phyloP scores from a whole-genome alignment of 2,113 vertebrate genomes.

The Ornithorhynchus anatinus region DNA sequence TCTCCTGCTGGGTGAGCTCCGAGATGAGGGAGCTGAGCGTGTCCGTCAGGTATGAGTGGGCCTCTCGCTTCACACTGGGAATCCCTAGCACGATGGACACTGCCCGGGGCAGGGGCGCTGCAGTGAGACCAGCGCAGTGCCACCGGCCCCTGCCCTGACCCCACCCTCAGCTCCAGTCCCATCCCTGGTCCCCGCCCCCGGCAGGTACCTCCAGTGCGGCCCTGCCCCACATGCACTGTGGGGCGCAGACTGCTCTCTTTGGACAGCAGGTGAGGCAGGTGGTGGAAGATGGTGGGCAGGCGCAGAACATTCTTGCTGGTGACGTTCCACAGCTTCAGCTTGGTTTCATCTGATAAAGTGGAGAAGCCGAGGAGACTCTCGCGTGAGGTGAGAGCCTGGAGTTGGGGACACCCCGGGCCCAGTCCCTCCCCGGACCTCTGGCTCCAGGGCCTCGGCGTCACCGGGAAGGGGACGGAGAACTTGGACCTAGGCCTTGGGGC shows the following conservation, averaged over 20 bases:
- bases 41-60: constrained; percentile 95
- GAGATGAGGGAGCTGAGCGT: constrained; percentile 96
- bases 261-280: constrained; percentile 96
- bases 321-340: constrained; percentile 93
- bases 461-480: too few relatives aligned
- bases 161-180: background rate
- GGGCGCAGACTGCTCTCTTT: constrained; percentile 94
- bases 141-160: background rate
- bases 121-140: background rate
- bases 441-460: too few relatives aligned
- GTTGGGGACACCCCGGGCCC: accelerated
- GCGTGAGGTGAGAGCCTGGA: too few relatives aligned
- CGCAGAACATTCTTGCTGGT: constrained; percentile 94
- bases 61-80: constrained; percentile 95
- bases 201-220: constrained; percentile 89
- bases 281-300: constrained; percentile 97
- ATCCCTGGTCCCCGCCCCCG: constrained; percentile 21
- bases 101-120: constrained; percentile 42
- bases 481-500: too few relatives aligned
- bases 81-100: constrained; percentile 98
- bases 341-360: constrained; percentile 83
- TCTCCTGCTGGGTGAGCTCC: constrained; percentile 89
- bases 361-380: background rate
- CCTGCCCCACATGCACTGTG: constrained; percentile 91
- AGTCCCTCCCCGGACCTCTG: accelerated